Conservation (phyloP, 2,888 invertebrate genomes). For the Cancer borealis region DNA sequence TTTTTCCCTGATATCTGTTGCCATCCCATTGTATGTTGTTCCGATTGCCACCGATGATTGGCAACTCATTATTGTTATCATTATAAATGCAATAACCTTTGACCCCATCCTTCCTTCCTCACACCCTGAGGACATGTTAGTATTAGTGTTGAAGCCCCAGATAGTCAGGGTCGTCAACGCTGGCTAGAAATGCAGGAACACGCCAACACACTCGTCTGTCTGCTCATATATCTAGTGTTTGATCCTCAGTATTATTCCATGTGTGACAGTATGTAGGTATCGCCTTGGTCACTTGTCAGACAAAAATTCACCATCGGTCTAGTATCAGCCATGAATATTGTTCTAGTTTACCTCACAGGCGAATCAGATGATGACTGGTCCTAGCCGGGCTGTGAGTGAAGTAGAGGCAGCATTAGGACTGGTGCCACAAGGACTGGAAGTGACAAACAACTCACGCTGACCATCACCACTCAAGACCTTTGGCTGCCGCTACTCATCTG, state of each 20-base stretch:
- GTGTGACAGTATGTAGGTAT: background rate
- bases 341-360: background rate
- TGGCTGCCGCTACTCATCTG: background rate
- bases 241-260: constrained; percentile 5
- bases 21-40: constrained; percentile 17
- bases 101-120: constrained; percentile 41
- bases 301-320: background rate
- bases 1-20: background rate
- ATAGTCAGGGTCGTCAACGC: constrained; percentile 9
- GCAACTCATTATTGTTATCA: constrained; percentile 36
- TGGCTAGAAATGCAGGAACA: constrained; percentile 49
- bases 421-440: background rate
- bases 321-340: background rate
- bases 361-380: background rate
- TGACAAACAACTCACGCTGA: background rate
- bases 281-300: background rate
- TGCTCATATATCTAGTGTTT: background rate
- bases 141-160: constrained; percentile 47
- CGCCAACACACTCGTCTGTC: background rate
- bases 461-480: background rate
- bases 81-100: constrained; percentile 54
- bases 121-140: constrained; percentile 38
- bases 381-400: background rate
- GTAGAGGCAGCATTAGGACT: background rate
- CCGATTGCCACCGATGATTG: background rate